phyloP scores from a whole-genome alignment of 2,797 vertebrate genomes.

The Gallinago nigripennis region DNA sequence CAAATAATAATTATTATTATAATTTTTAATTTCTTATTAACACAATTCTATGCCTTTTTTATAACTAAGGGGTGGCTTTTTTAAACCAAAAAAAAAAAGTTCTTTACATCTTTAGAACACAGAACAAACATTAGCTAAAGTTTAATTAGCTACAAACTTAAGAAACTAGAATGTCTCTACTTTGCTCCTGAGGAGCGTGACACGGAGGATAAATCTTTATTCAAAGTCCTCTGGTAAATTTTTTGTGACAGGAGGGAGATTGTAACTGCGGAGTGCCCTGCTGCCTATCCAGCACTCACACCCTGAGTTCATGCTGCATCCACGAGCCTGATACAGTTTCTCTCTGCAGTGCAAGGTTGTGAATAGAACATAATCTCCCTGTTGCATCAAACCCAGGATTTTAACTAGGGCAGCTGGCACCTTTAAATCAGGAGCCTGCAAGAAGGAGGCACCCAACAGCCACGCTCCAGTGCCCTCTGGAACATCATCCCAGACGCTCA shows the following conservation, averaged over 20 bases:
- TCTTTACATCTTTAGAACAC: not conserved
- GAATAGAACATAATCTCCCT: not conserved
- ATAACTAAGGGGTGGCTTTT: not conserved
- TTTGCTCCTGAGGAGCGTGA: not conserved
- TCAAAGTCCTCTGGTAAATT: not conserved
- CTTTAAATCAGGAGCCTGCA: not conserved
- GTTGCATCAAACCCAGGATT: not conserved
- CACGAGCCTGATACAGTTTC: not conserved
- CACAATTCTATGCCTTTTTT: not conserved
- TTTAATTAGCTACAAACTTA: not conserved
- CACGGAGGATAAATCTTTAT: not conserved
- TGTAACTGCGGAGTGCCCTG: not conserved
- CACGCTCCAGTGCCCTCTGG: not conserved
- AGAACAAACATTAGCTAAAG: not conserved
- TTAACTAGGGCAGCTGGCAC: not conserved
- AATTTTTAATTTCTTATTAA: not conserved
- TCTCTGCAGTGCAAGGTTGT: not conserved
- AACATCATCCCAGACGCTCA: not conserved
- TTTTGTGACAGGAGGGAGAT: not conserved
- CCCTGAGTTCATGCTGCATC: not conserved
- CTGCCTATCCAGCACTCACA: not conserved
- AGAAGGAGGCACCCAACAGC: not conserved
- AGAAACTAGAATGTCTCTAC: not conserved
- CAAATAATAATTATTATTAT: not conserved
- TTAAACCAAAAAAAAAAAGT: not conserved